Evolutionary conservation across 2,888 invertebrate genomes (phyloP).

Genomic region (Ypsolopha sequella): DNA sequence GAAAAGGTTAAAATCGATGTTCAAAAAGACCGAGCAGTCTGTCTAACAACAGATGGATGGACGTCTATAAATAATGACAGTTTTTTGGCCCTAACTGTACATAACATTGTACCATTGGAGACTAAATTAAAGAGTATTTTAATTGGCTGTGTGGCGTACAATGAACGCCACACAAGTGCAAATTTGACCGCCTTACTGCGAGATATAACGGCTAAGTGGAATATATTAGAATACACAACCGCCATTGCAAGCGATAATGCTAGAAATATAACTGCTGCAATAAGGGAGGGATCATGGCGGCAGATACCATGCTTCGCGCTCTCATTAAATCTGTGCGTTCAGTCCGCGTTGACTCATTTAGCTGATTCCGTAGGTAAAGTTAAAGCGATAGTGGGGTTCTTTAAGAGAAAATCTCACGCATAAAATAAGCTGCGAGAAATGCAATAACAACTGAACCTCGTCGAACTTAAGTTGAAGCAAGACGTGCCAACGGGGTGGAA

Average conservation of each 20-base stretch:
- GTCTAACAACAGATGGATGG: constrained; percentile 7
- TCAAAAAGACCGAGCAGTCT: constrained; percentile 2
- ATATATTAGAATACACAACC: neutral
- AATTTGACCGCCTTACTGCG: neutral
- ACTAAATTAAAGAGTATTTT: neutral
- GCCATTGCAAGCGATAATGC: neutral
- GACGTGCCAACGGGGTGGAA: constrained; percentile 16
- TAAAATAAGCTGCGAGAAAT: no score
- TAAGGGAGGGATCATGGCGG: neutral
- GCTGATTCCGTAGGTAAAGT: no score
- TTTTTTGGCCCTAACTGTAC: constrained; percentile 6
- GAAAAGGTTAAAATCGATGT: constrained; percentile 2
- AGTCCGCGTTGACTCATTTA: no score
- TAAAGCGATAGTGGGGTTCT: no score
- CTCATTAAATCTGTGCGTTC: no score
- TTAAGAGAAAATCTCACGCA: no score
- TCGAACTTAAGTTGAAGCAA: constrained; percentile 16
- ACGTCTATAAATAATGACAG: constrained; percentile 5
- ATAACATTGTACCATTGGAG: neutral
- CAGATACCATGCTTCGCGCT: neutral
- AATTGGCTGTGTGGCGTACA: neutral
- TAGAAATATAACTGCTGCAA: neutral
- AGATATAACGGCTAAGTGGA: neutral
- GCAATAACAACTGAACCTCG: constrained; percentile 10
- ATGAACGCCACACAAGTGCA: neutral